Percentiles rank a stretch among this genome's conserved stretches.
These are phyloP conservation scores for Onchidella celtica DNA, from an alignment of 2,888 invertebrate genomes.

Conservation along the genomic window DNA sequence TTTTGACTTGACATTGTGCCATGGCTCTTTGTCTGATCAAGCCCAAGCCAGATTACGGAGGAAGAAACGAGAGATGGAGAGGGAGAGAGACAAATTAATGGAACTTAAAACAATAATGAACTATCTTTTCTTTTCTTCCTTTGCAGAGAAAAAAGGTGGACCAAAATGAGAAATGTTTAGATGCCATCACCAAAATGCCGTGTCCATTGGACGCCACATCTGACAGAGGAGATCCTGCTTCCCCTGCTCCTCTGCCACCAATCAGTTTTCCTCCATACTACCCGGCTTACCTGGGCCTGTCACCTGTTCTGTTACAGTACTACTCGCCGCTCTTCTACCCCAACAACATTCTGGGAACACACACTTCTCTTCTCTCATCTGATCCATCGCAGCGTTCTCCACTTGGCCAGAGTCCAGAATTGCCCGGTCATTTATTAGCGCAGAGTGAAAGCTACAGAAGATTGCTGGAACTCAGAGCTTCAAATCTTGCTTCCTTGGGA, in stretches of 20 bases:
- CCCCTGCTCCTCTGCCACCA: background rate
- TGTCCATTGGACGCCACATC: no score
- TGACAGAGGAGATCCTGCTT: background rate
- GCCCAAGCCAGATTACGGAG: no score
- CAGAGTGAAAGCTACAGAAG: background rate
- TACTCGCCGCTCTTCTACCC: constrained; percentile 43
- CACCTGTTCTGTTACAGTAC: constrained; percentile 48
- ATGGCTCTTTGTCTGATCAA: no score
- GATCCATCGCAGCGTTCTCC: no score
- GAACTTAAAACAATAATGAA: no score
- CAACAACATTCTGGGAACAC: background rate
- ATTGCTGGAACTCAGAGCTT: background rate
- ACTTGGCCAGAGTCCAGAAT: background rate
- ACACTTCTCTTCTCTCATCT: background rate
- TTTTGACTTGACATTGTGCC: no score
- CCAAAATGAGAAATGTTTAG: no score
- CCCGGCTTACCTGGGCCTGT: constrained; percentile 45
- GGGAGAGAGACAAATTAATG: no score
- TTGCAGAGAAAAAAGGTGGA: no score
- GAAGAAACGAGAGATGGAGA: no score
- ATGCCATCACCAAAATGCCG: no score
- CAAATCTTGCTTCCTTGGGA: background rate
- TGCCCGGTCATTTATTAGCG: background rate
- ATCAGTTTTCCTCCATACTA: background rate
- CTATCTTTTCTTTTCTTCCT: no score